phyloP scores from a whole-genome alignment of 2,888 invertebrate species.

The Sepioteuthis lessoniana region DNA sequence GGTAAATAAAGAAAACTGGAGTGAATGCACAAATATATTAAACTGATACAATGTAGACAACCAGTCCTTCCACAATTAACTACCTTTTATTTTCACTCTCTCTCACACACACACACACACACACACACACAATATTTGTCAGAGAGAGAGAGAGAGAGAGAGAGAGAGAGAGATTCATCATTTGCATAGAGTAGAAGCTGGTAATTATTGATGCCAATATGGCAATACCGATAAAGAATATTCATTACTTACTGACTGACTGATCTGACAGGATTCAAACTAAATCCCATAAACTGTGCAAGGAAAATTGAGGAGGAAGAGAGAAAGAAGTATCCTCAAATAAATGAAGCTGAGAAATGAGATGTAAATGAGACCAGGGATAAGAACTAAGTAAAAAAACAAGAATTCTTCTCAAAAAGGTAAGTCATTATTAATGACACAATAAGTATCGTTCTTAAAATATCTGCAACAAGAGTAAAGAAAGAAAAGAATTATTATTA shows the following conservation, averaged over 20 bases:
- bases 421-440: too few relatives aligned
- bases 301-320: background rate
- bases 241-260: slow-evolving; percentile 11
- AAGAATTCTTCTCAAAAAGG: too few relatives aligned
- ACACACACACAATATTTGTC: background rate
- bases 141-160: background rate
- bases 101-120: background rate
- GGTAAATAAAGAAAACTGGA: too few relatives aligned
- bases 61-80: too few relatives aligned
- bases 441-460: background rate
- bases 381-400: too few relatives aligned
- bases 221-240: background rate
- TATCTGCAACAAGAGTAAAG: background rate
- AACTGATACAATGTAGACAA: too few relatives aligned
- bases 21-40: too few relatives aligned
- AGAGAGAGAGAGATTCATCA: background rate
- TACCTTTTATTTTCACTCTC: background rate
- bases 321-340: background rate
- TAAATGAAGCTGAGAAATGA: background rate
- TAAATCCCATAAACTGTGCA: background rate
- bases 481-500: too few relatives aligned
- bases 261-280: background rate
- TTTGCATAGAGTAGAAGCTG: background rate
- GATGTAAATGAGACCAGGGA: too few relatives aligned
- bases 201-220: background rate